A percentile compares a stretch with the other conserved stretches of the same genome.
phyloP scores from a whole-genome alignment of 2,113 vertebrate species.

The Pelodiscus sinensis region DNA sequence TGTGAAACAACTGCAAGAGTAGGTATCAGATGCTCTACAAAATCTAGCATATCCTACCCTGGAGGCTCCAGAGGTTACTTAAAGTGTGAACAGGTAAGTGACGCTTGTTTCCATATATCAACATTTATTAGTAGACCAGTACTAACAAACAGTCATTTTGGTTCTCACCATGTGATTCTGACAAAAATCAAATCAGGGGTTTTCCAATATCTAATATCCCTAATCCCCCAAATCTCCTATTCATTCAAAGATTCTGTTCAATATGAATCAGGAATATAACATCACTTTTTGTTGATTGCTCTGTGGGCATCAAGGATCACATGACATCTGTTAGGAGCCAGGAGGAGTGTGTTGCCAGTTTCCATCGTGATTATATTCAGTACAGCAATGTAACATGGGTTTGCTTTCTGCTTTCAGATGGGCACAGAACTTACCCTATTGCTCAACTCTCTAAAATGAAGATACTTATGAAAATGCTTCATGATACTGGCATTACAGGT shows the following conservation, averaged over 20 bases:
- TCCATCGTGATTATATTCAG: not conserved
- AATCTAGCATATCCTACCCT: not conserved
- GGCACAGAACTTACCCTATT: constrained; percentile 23
- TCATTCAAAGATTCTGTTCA: not conserved
- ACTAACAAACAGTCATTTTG: not conserved
- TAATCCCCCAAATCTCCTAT: not conserved
- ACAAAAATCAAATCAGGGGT: not conserved
- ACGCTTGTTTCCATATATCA: not conserved
- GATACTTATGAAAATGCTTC: constrained; percentile 34
- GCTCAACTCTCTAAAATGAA: constrained; percentile 24
- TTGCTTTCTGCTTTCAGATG: constrained; percentile 54
- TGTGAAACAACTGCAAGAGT: not conserved
- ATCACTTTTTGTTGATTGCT: not conserved
- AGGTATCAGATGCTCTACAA: not conserved
- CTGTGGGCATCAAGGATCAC: not conserved
- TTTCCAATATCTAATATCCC: not conserved
- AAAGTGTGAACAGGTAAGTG: not conserved
- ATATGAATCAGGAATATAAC: not conserved
- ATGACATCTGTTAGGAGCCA: not conserved
- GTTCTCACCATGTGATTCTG: not conserved
- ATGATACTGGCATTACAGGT: constrained; percentile 14
- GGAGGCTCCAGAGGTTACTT: not conserved
- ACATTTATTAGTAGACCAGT: not conserved
- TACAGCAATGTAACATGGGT: constrained; percentile 23
- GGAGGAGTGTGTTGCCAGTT: constrained; percentile 18